Base-by-base conservation (phyloP, 2,888 invertebrate genomes). In the Autographa pulchrina region DNA sequence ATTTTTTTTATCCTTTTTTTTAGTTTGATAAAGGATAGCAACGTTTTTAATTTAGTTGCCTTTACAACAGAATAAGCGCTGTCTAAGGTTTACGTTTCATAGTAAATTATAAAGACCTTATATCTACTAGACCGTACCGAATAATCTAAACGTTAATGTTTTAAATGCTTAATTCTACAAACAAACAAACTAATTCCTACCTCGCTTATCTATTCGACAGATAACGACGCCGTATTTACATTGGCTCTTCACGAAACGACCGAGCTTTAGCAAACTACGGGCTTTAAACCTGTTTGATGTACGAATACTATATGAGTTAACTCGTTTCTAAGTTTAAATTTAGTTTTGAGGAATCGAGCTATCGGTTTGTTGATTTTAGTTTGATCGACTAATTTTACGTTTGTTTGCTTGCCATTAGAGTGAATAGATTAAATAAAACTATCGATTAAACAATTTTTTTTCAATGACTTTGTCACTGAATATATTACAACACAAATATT, bases 281-380 rank as follows among this genome's bases (percentile, higher is more conserved):
- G 60, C n/a, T 64, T 68, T 64, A 64, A 68, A 67, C 48, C 31
- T 65, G 48, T 66, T 61, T 18, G 62, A 41, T 32, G 25, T 65
- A 62, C 35, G 54, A 20, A 25, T 56, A 58, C 35, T 62, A 65
- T 58, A 71, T 65, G 54, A 43, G 48, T 75, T 74, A 59, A 56
- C 73, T 64, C 54, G 67, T 56, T 11, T 38, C 73, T 60, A 62
- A 58, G 31, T 62, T 58, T 69, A 67, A 11, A 67, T 71, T 38
- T 41, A 70, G 43, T 71, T 62, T 25, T 0, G 38, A 56, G 58
- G 41, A 62, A 63, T 54, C 65, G 56, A 63, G 38, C 62, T 64
- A 56, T 81, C 68, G 78, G 84, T 87, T 88, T 48, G 48, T 48
- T n/a, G 48, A n/a, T 48, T 48, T 6, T 6, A 48, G 48, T 4